A percentile compares a stretch with the other conserved stretches of the same genome.
Conservation (phyloP, 2,113 vertebrate genomes). For the Alectura lathami region DNA sequence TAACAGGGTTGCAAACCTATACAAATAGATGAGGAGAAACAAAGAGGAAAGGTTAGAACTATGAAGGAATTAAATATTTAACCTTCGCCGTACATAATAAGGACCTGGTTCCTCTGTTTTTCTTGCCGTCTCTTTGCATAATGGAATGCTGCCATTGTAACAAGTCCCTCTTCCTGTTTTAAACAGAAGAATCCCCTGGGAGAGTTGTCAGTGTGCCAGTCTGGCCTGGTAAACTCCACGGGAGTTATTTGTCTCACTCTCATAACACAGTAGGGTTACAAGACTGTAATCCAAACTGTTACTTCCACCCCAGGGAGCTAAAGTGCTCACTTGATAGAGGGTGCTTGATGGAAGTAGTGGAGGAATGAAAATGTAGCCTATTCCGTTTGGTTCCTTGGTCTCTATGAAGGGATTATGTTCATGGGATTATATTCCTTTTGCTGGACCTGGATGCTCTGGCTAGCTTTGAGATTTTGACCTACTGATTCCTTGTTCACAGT, state of each 20-base stretch:
- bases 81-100: background rate
- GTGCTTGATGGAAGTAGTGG: background rate
- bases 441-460: background rate
- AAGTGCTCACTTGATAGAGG: background rate
- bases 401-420: background rate
- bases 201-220: background rate
- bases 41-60: background rate
- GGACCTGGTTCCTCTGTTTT: background rate
- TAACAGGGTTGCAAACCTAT: background rate
- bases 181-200: background rate
- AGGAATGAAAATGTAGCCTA: background rate
- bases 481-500: background rate
- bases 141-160: background rate
- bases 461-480: background rate
- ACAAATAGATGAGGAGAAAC: background rate
- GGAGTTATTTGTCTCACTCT: background rate
- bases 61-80: background rate
- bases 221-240: background rate
- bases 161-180: background rate
- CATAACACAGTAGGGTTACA: background rate
- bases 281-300: background rate
- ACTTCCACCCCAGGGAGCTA: background rate
- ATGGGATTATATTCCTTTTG: background rate
- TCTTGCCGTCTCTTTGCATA: background rate
- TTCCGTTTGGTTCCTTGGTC: background rate